Base-by-base conservation (phyloP, 1,140 invertebrate genomes). In the Drosophila asahinai region DNA sequence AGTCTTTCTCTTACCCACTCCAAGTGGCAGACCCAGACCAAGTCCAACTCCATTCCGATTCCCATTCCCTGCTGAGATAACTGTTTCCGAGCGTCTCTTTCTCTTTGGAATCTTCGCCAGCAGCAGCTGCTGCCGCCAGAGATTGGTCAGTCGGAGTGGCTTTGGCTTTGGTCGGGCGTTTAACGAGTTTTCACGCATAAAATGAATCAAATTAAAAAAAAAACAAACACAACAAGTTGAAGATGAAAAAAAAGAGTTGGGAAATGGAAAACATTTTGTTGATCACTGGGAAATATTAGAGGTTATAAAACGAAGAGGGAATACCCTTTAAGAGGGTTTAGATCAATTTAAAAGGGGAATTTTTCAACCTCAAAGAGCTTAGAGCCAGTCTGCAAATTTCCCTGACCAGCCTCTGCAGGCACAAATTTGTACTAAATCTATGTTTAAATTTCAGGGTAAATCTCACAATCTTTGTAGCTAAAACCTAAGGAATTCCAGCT, bases 131-230 rank as follows among this genome's bases (percentile, higher is more conserved):
- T 27, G 40, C 55, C 38, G 12, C 8, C 40, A 3, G 43, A 15
- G 60, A 40, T 55, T 38, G 33, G 30, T 43, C 73, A 45, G 36
- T 72, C 68, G 9, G 63, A 57, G 36, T 77, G 62, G 58, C 55
- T 55, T 83, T 42, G 48, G 33, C 66, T 81, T 83, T 77, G 83
- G 33, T 38, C 14, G 52, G 52, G 77, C 83, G 71, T 81, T 89
- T 80, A 76, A 90, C 86, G 52, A 89, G 81, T 89, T 87, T 87
- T 89, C 81, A 89, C 86, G 84, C 86, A 87, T 81, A 80, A 89
- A 84, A 81, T 81, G 78, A 89, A 89, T 84, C 75, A 51, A 81
- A 87, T 87, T 87, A 89, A 89, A 70, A 83, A 59, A 58, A 54
- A 74, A 38, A 71, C 66, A 55, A 83, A 58, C 42, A 38, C 17